Percentiles rank a stretch among this genome's conserved stretches.
Evolutionary conservation across 2,888 invertebrate genomes (phyloP).

Genomic region (Eilema sororculum): DNA sequence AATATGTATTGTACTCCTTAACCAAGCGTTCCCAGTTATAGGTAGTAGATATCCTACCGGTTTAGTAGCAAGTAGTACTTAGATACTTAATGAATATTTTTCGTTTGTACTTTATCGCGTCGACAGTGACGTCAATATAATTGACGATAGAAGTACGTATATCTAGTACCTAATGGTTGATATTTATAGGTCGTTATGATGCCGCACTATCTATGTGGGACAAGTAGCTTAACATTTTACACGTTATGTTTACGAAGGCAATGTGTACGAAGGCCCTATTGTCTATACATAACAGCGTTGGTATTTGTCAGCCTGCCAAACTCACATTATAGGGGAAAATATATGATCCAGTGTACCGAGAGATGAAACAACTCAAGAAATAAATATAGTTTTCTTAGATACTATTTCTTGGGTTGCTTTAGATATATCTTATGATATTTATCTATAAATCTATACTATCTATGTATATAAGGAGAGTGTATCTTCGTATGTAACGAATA

Average conservation of each 20-base stretch:
- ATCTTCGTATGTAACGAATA: too few relatives aligned
- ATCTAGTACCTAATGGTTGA: slow-evolving; percentile 13
- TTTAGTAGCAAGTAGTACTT: too few relatives aligned
- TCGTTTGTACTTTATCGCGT: neutral
- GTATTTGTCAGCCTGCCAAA: slow-evolving; percentile 3
- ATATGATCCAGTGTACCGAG: too few relatives aligned
- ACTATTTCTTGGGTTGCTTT: too few relatives aligned
- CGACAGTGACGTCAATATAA: slow-evolving; percentile 33
- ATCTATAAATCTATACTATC: too few relatives aligned
- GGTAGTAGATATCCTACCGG: too few relatives aligned
- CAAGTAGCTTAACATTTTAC: slow-evolving; percentile 25
- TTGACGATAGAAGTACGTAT: slow-evolving; percentile 24
- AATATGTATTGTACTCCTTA: too few relatives aligned
- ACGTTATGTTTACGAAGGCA: neutral
- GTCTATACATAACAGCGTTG: neutral
- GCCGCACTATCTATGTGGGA: slow-evolving; percentile 40
- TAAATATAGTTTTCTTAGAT: too few relatives aligned
- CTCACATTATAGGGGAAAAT: neutral
- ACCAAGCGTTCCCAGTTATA: too few relatives aligned
- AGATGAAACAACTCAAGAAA: too few relatives aligned
- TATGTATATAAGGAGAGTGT: too few relatives aligned
- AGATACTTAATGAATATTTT: neutral
- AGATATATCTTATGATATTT: too few relatives aligned
- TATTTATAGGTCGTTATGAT: slow-evolving; percentile 21
- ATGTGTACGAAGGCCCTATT: neutral